A percentile compares a stretch with the other conserved stretches of the same genome.
These are phyloP conservation scores for Callitettix versicolor DNA, from an alignment of 1,140 invertebrate species.

Conservation along the genomic window DNA sequence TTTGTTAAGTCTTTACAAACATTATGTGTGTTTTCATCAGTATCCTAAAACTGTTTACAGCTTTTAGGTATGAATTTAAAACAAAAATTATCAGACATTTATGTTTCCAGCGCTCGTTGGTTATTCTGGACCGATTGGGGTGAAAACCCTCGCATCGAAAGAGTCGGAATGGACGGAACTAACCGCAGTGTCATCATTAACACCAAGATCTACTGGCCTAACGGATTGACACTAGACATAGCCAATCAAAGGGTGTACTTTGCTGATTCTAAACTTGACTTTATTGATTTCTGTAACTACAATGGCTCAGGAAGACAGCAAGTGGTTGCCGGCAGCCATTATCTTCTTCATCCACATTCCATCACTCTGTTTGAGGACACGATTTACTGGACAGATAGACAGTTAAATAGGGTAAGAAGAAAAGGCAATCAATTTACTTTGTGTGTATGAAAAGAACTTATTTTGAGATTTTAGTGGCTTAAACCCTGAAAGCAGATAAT, in stretches of 20 bases:
- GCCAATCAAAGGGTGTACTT: conserved; percentile 92
- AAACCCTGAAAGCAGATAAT: too few species aligned
- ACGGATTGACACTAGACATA: conserved; percentile 89
- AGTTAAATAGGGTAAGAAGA: conserved; percentile 65
- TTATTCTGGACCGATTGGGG: conserved; percentile 99
- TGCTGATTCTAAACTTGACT: conserved; percentile 94
- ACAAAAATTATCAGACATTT: too few species aligned
- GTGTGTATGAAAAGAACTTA: too few species aligned
- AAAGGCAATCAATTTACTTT: background rate
- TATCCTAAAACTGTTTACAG: too few species aligned
- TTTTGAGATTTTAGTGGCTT: too few species aligned
- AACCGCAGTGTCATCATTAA: conserved; percentile 78
- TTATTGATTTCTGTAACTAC: conserved; percentile 97
- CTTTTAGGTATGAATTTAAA: too few species aligned
- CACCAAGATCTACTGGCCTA: conserved; percentile 98
- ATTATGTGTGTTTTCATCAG: too few species aligned
- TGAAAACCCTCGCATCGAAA: conserved; percentile 90
- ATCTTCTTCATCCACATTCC: conserved; percentile 90
- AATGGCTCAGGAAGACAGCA: conserved; percentile 83
- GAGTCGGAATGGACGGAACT: conserved; percentile 90
- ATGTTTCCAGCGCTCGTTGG: conserved; percentile 50
- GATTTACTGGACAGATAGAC: conserved; percentile 93
- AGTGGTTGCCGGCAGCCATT: conserved; percentile 77
- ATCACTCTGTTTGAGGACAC: conserved; percentile 86
- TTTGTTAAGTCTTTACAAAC: too few species aligned